Evolutionary conservation across 1,140 invertebrate species (phyloP), one percentile per base, ranked within the genome.

Genomic region (Arctopsyche grandis): DNA sequence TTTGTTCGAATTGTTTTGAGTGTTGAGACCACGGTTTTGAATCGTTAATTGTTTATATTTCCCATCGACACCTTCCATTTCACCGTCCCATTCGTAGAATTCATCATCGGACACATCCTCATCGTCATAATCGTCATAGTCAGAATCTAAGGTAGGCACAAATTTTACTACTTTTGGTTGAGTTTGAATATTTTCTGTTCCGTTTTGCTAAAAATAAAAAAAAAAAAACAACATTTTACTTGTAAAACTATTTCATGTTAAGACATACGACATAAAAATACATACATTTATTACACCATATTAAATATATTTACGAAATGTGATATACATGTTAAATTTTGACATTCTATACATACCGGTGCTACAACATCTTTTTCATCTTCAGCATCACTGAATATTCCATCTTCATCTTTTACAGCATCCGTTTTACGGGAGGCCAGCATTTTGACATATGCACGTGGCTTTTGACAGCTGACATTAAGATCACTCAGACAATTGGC

Each of bases 1-100:
- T 87, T 93, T 93, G 38, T 89, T 91, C n/a, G 91, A 91, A 14
- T 88, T 83, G 58, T 85, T 86, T 85, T 94, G 93, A 85, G 92
- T 70, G 76, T 89, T 89, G 5, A 84, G 38, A 75, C 85, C 83
- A 21, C 84, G 81, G 79, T 85, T 85, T 66, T 84, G 84, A 4
- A 83, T 83, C 19, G 79, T 29, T 9, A 80, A 38, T 12, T 78
- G 46, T 69, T 79, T 78, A n/a, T 21, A 71, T 82, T 76, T 77
- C 9, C 43, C 43, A 38, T 21, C 48, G 24, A 79, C 79, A 3
- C 75, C 38, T 21, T 78, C 56, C 10, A 69, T 73, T 12, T 84
- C 82, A 22, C 69, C 85, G 83, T 89, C 87, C 9, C 85, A 88
- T 76, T 88, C 87, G 80, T 87, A 85, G 4, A 85, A 76, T 24